Evolutionary conservation across 2,113 vertebrate genomes (phyloP).

Genomic region (Fulmarus glacialis): DNA sequence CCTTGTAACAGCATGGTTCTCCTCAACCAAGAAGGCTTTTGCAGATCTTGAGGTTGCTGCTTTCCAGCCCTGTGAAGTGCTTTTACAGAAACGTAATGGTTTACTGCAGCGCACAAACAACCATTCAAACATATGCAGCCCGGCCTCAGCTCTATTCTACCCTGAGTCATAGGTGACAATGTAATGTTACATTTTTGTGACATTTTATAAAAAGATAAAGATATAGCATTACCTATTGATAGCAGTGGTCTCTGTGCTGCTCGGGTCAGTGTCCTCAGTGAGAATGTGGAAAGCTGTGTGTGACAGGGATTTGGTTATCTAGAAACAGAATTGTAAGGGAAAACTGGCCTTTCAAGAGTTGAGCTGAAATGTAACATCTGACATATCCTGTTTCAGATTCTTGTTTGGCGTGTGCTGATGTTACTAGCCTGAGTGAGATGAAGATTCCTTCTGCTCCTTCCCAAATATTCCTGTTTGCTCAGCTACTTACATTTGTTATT

Average conservation of each 20-base stretch:
- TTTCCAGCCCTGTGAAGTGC: neutral
- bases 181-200: neutral
- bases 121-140: rapidly evolving
- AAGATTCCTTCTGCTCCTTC: neutral
- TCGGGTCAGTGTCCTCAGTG: neutral
- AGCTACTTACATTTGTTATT: neutral
- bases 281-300: neutral
- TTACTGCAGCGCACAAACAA: rapidly evolving
- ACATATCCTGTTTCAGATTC: neutral
- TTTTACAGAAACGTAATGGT: neutral
- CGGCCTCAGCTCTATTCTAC: neutral
- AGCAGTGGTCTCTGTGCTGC: neutral
- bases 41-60: neutral
- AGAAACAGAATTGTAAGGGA: neutral
- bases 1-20: neutral
- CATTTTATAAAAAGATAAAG: neutral
- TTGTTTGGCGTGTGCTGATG: neutral
- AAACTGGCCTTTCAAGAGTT: neutral
- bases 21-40: neutral
- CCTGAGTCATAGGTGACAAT: neutral
- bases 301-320: neutral
- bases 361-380: neutral
- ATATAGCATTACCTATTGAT: neutral
- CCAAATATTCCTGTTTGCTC: neutral
- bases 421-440: neutral